A percentile compares a stretch with the other conserved stretches of the same genome.
phyloP scores from a whole-genome alignment of 2,797 vertebrate species.

The Podargus strigoides region DNA sequence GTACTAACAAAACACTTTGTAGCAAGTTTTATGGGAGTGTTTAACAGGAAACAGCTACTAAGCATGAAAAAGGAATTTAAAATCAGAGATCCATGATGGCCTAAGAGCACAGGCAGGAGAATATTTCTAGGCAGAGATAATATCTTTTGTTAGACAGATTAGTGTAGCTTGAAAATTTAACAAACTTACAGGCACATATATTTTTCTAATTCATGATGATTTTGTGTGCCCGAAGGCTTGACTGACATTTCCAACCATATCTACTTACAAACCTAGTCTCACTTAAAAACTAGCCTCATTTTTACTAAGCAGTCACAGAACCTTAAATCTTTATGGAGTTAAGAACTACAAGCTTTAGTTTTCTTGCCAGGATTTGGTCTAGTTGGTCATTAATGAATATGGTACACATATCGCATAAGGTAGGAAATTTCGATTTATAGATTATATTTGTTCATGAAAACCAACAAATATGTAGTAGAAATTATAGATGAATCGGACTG shows the following conservation, averaged over 20 bases:
- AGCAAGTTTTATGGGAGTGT: background rate
- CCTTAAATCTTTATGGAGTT: background rate
- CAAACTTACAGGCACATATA: background rate
- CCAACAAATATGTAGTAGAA: background rate
- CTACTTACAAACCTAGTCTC: background rate
- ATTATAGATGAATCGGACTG: background rate
- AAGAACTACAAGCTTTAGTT: background rate
- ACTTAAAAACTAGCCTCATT: background rate
- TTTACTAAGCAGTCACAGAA: background rate
- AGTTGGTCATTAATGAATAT: background rate
- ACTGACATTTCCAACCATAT: background rate
- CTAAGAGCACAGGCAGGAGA: background rate
- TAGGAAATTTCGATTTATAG: background rate
- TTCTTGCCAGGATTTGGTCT: background rate
- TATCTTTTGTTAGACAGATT: background rate
- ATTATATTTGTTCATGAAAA: background rate
- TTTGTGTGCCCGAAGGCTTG: background rate
- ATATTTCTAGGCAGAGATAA: background rate
- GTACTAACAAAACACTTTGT: background rate
- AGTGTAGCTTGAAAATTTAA: background rate
- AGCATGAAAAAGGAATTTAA: background rate
- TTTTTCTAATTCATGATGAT: background rate
- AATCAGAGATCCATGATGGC: background rate
- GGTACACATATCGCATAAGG: background rate
- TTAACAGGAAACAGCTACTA: background rate